Percentiles rank a stretch among this genome's conserved stretches.
These are phyloP conservation scores for Tragulus kanchil DNA, from an alignment of 2,113 vertebrate genomes.

Conservation along the genomic window DNA sequence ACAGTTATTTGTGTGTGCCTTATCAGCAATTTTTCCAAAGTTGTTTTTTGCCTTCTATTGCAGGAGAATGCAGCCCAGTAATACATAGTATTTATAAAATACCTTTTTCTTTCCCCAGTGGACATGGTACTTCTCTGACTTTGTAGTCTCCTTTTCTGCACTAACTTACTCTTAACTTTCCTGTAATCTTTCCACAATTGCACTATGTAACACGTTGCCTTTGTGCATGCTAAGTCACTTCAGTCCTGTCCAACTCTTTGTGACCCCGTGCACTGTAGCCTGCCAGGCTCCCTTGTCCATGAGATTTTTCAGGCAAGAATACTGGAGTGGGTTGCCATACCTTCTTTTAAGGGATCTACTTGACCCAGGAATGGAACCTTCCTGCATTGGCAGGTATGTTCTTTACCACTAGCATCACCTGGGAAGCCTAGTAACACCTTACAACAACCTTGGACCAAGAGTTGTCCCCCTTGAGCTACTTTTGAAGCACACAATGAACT, in stretches of 20 bases:
- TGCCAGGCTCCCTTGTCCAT: background rate
- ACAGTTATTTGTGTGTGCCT: background rate
- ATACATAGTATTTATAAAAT: constrained; percentile 1
- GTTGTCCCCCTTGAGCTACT: background rate
- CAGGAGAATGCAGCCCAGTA: background rate
- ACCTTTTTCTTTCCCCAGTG: background rate
- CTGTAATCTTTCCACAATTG: background rate
- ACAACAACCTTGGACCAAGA: background rate
- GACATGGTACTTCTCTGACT: background rate
- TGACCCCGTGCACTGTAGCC: background rate
- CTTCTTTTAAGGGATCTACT: background rate
- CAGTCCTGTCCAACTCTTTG: background rate
- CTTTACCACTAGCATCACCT: background rate
- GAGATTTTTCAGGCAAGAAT: background rate
- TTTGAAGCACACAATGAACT: constrained; percentile 36
- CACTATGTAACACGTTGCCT: background rate
- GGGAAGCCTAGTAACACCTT: background rate
- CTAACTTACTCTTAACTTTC: constrained; percentile 9
- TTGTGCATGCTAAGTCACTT: background rate
- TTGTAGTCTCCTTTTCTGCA: background rate
- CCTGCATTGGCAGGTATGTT: background rate
- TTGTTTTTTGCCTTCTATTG: constrained; percentile 32
- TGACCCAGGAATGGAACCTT: background rate
- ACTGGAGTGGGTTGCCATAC: background rate
- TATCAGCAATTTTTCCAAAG: constrained; percentile 31